Evolutionary conservation across 2,888 invertebrate species (phyloP).

Genomic region (Brachypalpus laphriformis): DNA sequence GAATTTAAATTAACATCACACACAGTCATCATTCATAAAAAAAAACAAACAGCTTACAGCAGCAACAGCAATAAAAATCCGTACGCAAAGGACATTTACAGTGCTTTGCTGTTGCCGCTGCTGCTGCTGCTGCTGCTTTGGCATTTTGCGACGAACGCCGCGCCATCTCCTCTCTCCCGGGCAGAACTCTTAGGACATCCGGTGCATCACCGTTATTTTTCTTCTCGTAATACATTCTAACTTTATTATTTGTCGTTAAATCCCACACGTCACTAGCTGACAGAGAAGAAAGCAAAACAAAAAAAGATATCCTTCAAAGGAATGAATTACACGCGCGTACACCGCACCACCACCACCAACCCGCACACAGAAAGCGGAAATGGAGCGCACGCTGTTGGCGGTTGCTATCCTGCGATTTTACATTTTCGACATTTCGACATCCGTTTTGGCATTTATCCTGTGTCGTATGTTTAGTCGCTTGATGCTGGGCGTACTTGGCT

Average conservation of each 20-base stretch:
- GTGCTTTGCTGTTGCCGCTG: no score
- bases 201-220: constrained; percentile 49
- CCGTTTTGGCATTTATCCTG: constrained; percentile 32
- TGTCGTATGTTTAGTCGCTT: neutral
- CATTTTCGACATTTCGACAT: constrained; percentile 41
- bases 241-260: constrained; percentile 52
- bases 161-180: neutral
- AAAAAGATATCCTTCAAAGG: neutral
- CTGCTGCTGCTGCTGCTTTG: no score
- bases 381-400: neutral
- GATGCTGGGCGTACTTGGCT: neutral
- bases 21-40: neutral
- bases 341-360: neutral
- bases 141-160: neutral
- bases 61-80: constrained; percentile 12
- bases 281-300: no score
- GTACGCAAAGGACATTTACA: neutral
- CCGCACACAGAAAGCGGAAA: neutral
- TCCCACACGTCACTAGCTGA: constrained; percentile 18
- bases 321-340: neutral
- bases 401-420: constrained; percentile 20
- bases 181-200: constrained; percentile 43
- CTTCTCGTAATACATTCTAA: constrained; percentile 27
- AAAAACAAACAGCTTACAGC: neutral
- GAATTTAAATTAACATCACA: constrained; percentile 50